Base-by-base conservation (phyloP, 2,797 vertebrate species). In the Vultur gryphus region DNA sequence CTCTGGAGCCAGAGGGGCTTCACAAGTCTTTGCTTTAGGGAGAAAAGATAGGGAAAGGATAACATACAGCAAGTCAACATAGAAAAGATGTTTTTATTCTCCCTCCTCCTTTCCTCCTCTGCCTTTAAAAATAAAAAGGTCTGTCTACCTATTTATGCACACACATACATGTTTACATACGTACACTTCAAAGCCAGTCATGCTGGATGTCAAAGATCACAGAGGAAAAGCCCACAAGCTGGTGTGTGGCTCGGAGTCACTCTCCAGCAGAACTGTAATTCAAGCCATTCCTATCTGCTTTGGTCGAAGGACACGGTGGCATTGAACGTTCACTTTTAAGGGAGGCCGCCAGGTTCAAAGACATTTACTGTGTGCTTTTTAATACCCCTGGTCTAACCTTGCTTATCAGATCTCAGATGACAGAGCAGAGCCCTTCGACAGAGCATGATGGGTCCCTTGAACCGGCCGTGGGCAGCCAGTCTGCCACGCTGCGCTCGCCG, bases 161-260 rank as follows among this genome's bases (percentile, higher is more conserved):
- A 37, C 19, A 9, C 28, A 9, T 1, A 15, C 5, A 1, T 1
- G 12, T 52, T 61, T 28, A 37, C n/a, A 10, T 5, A 6, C 0
- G 1, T 3, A 21, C 44, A 21, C 28, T 10, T 58, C 76, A 58
- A 54, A 67, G 48, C 33, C 54, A 77, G 58, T 16, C 15, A 14
- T 3, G 7, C 21, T 35, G 43, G 24, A 31, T 13, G 7, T 9
- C 55, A 84, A 41, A 82, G 87, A 26, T 19, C 72, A 46, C 73
- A 26, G 35, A 35, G 87, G 6, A 59, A 29, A 1, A n/a, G 17
- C 43, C 66, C 61, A 5, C 0, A 9, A 51, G 55, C 62, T 0
- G 2, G 0, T 3, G 18, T 1, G n/a, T 11, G 37, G 43, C 72
- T 43, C 2, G 0, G n/a, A 66, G 41, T 20, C 55, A 1, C 51